Evolutionary conservation across 2,888 invertebrate species (phyloP), one percentile per base, ranked within the genome.

Genomic region (Melinopterus prodromus): DNA sequence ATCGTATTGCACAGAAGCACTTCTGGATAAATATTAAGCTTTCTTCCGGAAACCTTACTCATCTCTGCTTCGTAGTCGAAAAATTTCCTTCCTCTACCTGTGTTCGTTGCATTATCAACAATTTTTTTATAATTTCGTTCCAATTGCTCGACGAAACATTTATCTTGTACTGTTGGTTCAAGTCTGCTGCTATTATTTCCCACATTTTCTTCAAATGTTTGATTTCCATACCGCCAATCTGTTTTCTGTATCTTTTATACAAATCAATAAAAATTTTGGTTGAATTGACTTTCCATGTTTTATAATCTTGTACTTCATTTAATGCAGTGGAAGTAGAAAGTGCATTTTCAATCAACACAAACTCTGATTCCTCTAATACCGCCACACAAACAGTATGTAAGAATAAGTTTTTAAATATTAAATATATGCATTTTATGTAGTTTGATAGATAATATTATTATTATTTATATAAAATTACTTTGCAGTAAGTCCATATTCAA

Each of bases 101-200:
- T 81, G 72, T 76, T 76, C 4, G 71, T 83, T 26, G 82, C 81
- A 38, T 82, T 82, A 70, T 79, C 80, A 5, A 83, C 69, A 69
- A n/a, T 76, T 70, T 82, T 83, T 75, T 81, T 83, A 72, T 82
- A 83, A 26, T 76, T 80, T 14, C 82, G 69, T 38, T 83, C 82
- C 80, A 81, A 14, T 80, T 78, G 9, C 12, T 37, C 26, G 81
- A 16, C n/a, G 75, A 16, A 26, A 78, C 36, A 6, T 69, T 6
- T 12, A 69, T 71, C n/a, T 26, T 70, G 38, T 36, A 26, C n/a
- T 71, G 15, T 53, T 16, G 14, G 16, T 14, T 16, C 35, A 78
- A 15, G n/a, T 76, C 35, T 53, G 36, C 37, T 69, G 78, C 75
- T 6, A 78, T 78, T 16, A 74, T 14, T 26, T 74, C 78, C 72